Percentiles rank a stretch among this genome's conserved stretches.
Conservation (phyloP, 2,113 vertebrate species). For the Artemisiospiza belli region DNA sequence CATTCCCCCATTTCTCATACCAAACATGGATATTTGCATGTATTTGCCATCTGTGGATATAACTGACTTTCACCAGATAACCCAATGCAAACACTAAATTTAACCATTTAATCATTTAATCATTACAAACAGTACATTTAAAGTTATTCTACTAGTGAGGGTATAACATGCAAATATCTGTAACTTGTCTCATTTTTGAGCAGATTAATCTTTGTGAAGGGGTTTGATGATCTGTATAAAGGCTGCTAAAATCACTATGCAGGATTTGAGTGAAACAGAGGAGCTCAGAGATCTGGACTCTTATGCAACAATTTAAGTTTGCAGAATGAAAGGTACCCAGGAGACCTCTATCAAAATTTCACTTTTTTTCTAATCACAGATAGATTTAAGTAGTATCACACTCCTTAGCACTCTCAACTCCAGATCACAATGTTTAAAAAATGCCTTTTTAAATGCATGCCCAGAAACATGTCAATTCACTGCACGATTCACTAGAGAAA, state of each 20-base stretch:
- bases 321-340: background rate
- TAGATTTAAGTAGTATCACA: background rate
- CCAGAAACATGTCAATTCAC: background rate
- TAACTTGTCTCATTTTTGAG: background rate
- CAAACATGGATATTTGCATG: background rate
- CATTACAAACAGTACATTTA: background rate
- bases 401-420: background rate
- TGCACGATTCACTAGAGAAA: background rate
- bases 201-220: background rate
- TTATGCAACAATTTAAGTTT: background rate
- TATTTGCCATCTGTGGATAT: background rate
- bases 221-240: background rate
- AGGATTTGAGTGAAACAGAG: background rate
- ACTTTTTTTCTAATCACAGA: background rate
- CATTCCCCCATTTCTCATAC: background rate
- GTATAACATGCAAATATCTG: background rate
- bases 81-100: background rate
- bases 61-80: background rate
- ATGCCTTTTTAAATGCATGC: background rate
- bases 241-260: background rate
- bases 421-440: background rate
- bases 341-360: background rate
- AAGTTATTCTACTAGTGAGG: background rate
- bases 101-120: background rate
- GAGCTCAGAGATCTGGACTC: background rate